Conservation (phyloP, 2,113 vertebrate species). For the Pelobates fuscus region DNA sequence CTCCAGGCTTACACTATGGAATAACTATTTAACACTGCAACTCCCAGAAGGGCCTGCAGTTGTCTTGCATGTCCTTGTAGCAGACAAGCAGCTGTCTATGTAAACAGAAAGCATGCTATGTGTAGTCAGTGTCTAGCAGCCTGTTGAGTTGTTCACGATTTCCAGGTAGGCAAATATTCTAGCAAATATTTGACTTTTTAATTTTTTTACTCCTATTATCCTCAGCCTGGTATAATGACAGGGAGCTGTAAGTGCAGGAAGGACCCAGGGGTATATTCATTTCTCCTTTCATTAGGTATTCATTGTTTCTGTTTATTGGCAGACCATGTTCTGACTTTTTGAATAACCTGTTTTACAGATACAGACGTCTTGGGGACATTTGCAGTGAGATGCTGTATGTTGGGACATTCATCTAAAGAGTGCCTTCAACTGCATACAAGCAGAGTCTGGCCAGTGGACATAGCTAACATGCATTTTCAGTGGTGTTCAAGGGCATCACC, state of each 20-base stretch:
- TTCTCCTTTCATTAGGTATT: too few species aligned
- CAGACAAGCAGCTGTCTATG: neutral
- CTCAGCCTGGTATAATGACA: too few species aligned
- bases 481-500: neutral
- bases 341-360: conserved; percentile 11
- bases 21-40: neutral
- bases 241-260: too few species aligned
- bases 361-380: neutral
- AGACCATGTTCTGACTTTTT: neutral
- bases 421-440: neutral
- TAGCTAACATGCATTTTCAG: neutral
- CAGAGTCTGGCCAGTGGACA: neutral
- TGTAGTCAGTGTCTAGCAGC: neutral
- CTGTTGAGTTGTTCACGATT: too few species aligned
- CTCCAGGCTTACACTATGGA: neutral
- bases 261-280: too few species aligned
- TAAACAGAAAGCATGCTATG: neutral
- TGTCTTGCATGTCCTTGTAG: neutral
- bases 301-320: too few species aligned
- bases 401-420: neutral
- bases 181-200: too few species aligned
- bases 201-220: too few species aligned
- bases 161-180: too few species aligned
- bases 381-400: conserved; percentile 22
- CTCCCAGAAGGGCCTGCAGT: neutral